Conservation (phyloP, 2,113 vertebrate genomes). For the Myiozetetes cayanensis region DNA sequence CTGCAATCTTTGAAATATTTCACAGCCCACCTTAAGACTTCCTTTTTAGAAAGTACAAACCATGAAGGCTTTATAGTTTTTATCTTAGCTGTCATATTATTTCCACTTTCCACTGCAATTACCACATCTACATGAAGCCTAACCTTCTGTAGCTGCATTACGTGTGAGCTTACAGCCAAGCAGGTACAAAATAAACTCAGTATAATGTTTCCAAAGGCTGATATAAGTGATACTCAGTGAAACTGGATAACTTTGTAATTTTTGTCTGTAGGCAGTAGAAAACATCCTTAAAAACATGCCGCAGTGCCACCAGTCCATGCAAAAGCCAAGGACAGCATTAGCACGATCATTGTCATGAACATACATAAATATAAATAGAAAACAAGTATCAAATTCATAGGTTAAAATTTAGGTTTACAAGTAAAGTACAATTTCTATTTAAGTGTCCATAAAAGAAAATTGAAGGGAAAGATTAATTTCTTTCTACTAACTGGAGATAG, state of each 20-base stretch:
- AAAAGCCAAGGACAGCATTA: neutral
- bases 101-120: neutral
- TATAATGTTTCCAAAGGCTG: neutral
- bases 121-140: neutral
- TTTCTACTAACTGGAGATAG: neutral
- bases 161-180: neutral
- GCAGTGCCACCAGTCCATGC: neutral
- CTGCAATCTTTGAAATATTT: neutral
- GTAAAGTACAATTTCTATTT: neutral
- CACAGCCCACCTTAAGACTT: neutral
- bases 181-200: neutral
- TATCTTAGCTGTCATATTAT: neutral
- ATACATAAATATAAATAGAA: neutral
- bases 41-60: neutral
- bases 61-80: neutral
- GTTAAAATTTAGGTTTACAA: neutral
- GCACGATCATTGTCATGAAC: neutral
- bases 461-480: neutral
- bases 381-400: neutral
- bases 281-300: neutral
- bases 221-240: neutral
- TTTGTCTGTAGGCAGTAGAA: neutral
- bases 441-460: neutral
- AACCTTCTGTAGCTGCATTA: neutral
- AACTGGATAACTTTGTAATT: neutral